Conservation (phyloP, 2,888 invertebrate genomes). For the Lasioglossum marginatum region DNA sequence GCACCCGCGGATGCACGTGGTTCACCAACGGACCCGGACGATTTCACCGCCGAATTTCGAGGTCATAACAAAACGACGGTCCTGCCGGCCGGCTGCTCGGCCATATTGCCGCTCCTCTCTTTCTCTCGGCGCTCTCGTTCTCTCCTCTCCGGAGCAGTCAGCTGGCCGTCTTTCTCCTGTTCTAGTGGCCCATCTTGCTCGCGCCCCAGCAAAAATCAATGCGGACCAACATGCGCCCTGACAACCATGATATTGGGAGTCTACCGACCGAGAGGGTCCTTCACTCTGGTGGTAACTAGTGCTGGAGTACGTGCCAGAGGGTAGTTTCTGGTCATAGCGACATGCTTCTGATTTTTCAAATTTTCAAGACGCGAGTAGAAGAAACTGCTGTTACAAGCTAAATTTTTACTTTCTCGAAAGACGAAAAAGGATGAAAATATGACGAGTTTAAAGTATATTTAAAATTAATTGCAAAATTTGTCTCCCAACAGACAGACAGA, state of each 20-base stretch:
- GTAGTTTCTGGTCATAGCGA: background rate
- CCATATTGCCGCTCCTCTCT: conserved; percentile 72
- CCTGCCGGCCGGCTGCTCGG: conserved; percentile 75
- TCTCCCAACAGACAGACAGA: no score
- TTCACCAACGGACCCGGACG: conserved; percentile 66
- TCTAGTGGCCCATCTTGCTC: conserved; percentile 43
- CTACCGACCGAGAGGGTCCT: conserved; percentile 54
- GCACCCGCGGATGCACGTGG: conserved; percentile 59
- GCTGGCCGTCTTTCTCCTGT: conserved; percentile 44
- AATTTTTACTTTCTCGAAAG: no score
- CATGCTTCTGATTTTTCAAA: no score
- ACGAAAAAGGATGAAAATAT: no score
- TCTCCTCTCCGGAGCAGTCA: conserved; percentile 49
- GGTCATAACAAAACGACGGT: conserved; percentile 80
- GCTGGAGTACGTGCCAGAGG: background rate
- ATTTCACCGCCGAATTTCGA: conserved; percentile 58
- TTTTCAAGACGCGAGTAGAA: no score
- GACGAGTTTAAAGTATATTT: no score
- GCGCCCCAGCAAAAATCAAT: conserved; percentile 75
- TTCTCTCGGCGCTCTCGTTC: conserved; percentile 42
- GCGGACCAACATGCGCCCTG: conserved; percentile 78
- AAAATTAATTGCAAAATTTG: no score
- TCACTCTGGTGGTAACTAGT: conserved; percentile 1
- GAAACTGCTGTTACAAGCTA: no score
- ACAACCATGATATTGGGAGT: conserved; percentile 46